These are phyloP conservation scores for Phyto melanocephala DNA, from an alignment of 2,888 invertebrate genomes.

Conservation along the genomic window DNA sequence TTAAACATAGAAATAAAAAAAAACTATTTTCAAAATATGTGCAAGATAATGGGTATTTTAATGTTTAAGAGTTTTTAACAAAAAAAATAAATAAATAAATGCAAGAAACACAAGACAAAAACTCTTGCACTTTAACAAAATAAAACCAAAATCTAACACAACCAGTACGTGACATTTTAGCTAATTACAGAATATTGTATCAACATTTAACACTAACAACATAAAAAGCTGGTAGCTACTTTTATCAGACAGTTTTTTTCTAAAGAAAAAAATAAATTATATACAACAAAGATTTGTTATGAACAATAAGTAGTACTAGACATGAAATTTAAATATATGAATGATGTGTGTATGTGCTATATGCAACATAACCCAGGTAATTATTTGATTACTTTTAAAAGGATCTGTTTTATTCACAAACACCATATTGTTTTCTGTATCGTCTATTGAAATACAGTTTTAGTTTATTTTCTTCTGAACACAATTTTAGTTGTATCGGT, in stretches of 20 bases:
- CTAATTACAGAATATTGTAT: slow-evolving; percentile 73
- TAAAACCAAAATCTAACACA: slow-evolving; percentile 28
- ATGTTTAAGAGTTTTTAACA: not conserved
- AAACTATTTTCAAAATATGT: slow-evolving; percentile 1
- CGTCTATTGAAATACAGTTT: too few relatives aligned
- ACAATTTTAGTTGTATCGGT: too few relatives aligned
- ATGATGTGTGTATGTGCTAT: too few relatives aligned
- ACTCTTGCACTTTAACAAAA: slow-evolving; percentile 29
- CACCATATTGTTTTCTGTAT: too few relatives aligned
- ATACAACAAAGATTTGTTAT: slow-evolving; percentile 9
- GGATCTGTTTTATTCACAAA: too few relatives aligned
- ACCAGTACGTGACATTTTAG: slow-evolving; percentile 73
- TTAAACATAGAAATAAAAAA: slow-evolving; percentile 1
- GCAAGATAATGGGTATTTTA: slow-evolving; percentile 32
- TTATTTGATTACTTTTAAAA: not conserved
- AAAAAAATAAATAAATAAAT: not conserved
- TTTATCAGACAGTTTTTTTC: not conserved
- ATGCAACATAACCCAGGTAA: slow-evolving; percentile 19
- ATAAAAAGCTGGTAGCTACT: slow-evolving; percentile 5
- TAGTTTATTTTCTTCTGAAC: too few relatives aligned
- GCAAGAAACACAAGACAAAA: not conserved
- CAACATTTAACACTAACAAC: slow-evolving; percentile 63
- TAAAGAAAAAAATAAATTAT: not conserved
- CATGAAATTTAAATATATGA: not conserved
- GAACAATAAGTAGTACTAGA: slow-evolving; percentile 21